Conservation (phyloP, 1,140 invertebrate species). For the Drosophila bifasciata region DNA sequence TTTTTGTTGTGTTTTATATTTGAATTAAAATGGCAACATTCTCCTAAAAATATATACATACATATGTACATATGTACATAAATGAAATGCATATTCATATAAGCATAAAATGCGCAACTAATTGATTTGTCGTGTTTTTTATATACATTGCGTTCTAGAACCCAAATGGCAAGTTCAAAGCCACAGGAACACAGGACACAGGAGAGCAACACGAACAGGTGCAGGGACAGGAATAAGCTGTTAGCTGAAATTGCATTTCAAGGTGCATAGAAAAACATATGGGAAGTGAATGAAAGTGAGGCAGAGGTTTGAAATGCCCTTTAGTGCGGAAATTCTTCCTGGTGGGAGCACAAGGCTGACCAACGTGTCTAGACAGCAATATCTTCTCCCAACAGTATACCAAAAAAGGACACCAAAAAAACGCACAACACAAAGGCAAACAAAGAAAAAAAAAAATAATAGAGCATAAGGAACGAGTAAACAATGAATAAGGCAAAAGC, state of each 20-base stretch:
- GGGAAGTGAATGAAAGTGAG: not conserved
- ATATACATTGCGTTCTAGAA: not conserved
- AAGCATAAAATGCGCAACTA: slow-evolving; percentile 52
- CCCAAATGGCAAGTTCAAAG: slow-evolving; percentile 21
- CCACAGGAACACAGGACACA: slow-evolving; percentile 13
- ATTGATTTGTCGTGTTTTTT: slow-evolving; percentile 61
- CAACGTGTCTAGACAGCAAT: no score
- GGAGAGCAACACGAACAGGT: not conserved
- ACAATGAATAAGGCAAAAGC: not conserved
- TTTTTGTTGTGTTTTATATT: slow-evolving; percentile 23
- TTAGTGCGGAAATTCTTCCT: no score
- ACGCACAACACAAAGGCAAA: slow-evolving; percentile 20
- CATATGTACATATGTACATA: not conserved
- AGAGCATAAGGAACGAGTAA: slow-evolving; percentile 10
- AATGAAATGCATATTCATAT: slow-evolving; percentile 18
- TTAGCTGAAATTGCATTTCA: no score
- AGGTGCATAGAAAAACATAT: no score
- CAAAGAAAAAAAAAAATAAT: slow-evolving; percentile 1
- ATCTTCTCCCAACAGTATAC: not conserved
- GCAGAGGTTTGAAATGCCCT: no score
- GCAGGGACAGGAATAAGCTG: slow-evolving; percentile 10
- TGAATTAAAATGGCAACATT: slow-evolving; percentile 26
- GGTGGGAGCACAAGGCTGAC: no score
- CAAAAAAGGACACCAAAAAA: not conserved
- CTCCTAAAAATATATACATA: not conserved